These are phyloP conservation scores for Galeruca laticollis DNA, from an alignment of 2,888 invertebrate genomes.

Conservation along the genomic window DNA sequence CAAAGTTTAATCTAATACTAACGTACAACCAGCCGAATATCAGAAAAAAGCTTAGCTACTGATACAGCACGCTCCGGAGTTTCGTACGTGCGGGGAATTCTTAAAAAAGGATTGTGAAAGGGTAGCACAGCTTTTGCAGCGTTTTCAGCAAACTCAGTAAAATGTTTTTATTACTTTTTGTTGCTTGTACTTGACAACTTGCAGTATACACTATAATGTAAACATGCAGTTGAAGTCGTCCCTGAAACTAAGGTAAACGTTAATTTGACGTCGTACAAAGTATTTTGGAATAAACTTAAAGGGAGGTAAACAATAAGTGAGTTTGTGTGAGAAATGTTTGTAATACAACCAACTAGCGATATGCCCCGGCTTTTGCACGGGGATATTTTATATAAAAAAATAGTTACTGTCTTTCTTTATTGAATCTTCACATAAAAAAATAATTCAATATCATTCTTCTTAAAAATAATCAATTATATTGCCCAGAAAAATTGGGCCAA, in stretches of 20 bases:
- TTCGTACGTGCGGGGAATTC: constrained; percentile 37
- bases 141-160: constrained; percentile 22
- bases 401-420: no score
- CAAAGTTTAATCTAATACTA: constrained; percentile 38
- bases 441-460: no score
- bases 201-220: not conserved
- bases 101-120: constrained; percentile 24
- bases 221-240: not conserved
- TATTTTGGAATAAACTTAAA: not conserved
- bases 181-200: constrained; percentile 30
- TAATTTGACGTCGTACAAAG: not conserved
- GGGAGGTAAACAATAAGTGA: no score
- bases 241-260: not conserved
- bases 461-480: no score
- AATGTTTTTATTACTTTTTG: constrained; percentile 26
- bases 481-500: not conserved
- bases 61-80: constrained; percentile 40
- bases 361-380: no score
- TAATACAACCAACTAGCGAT: no score
- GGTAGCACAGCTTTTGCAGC: constrained; percentile 11
- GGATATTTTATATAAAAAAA: no score
- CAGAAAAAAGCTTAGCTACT: constrained; percentile 28
- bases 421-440: no score
- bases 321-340: no score
- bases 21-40: constrained; percentile 34